phyloP scores from a whole-genome alignment of 2,888 invertebrate species.

The Hirtodrosophila histrioides region DNA sequence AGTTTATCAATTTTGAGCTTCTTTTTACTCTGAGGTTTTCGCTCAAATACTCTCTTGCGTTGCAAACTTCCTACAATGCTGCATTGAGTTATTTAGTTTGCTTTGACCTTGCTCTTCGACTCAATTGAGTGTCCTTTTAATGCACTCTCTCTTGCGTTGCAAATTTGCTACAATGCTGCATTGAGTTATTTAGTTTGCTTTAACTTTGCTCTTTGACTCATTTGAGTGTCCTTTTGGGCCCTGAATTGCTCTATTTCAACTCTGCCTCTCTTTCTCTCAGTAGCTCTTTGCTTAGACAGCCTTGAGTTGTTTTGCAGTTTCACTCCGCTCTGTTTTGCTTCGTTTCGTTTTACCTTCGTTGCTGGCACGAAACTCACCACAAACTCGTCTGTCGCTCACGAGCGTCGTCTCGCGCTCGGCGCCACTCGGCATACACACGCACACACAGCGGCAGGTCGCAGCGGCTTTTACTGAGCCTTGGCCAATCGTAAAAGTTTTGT shows the following conservation, averaged over 20 bases:
- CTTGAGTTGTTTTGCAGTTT: slow-evolving; percentile 4
- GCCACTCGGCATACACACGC: slow-evolving; percentile 21
- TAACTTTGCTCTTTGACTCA: slow-evolving; percentile 5
- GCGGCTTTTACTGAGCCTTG: slow-evolving; percentile 71
- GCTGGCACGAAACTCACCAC: slow-evolving; percentile 46
- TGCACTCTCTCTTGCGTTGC: no score
- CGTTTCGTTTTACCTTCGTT: slow-evolving; percentile 11
- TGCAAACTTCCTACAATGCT: not conserved
- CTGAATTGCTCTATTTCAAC: slow-evolving; percentile 8
- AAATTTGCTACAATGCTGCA: not conserved
- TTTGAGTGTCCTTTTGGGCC: not conserved
- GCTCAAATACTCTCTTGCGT: not conserved
- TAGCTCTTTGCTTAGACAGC: slow-evolving; percentile 15
- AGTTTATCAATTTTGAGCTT: no score
- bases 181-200: slow-evolving; percentile 21
- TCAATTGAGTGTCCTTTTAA: not conserved
- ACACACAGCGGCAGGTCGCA: slow-evolving; percentile 43
- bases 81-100: slow-evolving; percentile 20
- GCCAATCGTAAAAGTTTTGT: slow-evolving; percentile 82
- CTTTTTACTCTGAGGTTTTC: not conserved
- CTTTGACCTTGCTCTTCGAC: slow-evolving; percentile 10
- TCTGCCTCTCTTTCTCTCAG: not conserved
- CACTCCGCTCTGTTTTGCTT: not conserved
- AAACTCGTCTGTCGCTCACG: slow-evolving; percentile 27
- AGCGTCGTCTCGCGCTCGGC: slow-evolving; percentile 31